These are phyloP conservation scores for Sinopyrophorus schimmeli DNA, from an alignment of 2,888 invertebrate species.

Conservation along the genomic window DNA sequence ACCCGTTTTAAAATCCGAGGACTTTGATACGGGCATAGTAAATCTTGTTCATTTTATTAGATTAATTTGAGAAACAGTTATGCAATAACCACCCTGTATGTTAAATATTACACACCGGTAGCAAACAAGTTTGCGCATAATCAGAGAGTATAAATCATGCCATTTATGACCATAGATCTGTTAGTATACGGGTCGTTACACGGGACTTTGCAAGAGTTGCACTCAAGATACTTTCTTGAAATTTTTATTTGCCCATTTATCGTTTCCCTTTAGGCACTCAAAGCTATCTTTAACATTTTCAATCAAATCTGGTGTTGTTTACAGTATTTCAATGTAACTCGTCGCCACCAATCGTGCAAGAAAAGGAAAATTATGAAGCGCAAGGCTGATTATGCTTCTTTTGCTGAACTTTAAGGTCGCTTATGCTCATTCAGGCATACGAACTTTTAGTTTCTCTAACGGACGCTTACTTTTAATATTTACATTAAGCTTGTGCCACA, in stretches of 20 bases:
- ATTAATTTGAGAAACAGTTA: neutral
- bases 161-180: conserved; percentile 16
- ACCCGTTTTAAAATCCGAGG: too few relatives aligned
- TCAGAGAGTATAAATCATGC: conserved; percentile 10
- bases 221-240: conserved; percentile 4
- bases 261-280: neutral
- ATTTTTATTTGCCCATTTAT: conserved; percentile 6
- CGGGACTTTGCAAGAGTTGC: conserved; percentile 14
- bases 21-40: too few relatives aligned
- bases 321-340: conserved; percentile 9
- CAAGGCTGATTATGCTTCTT: conserved; percentile 14
- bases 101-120: conserved; percentile 8
- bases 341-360: conserved; percentile 7
- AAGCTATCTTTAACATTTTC: conserved; percentile 9
- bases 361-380: conserved; percentile 18
- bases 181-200: conserved; percentile 19
- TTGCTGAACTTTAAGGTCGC: conserved; percentile 11
- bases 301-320: neutral
- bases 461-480: too few relatives aligned
- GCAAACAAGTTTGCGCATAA: conserved; percentile 12
- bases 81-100: neutral
- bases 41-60: too few relatives aligned
- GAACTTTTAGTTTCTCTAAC: conserved; percentile 8
- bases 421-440: conserved; percentile 7
- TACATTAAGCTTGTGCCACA: too few relatives aligned